phyloP scores from a whole-genome alignment of 2,888 invertebrate genomes.

The Rhyacophila evoluta region DNA sequence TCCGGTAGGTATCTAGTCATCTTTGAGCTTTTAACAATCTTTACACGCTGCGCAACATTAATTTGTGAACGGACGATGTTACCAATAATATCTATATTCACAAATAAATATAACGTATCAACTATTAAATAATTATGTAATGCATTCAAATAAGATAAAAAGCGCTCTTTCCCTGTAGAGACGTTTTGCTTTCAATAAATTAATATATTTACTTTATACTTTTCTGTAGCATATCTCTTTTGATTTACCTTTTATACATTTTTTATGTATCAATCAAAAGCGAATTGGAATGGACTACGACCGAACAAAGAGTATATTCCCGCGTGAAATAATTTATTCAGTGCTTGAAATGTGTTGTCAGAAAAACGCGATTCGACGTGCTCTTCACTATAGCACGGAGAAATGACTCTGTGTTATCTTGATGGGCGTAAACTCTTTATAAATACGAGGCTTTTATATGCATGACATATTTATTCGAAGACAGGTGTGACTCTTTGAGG shows the following conservation, averaged over 20 bases:
- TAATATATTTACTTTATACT: no score
- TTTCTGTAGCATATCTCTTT: no score
- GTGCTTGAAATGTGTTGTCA: constrained; percentile 32
- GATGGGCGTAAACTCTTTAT: background rate
- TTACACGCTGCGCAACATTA: no score
- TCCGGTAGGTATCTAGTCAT: no score
- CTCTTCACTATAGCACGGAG: background rate
- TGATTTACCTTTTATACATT: constrained; percentile 37
- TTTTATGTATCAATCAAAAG: constrained; percentile 47
- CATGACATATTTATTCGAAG: constrained; percentile 33
- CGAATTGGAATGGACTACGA: constrained; percentile 26
- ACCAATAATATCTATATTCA: no score
- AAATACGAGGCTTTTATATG: constrained; percentile 28
- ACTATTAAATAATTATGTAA: no score
- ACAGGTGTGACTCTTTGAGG: constrained; percentile 30
- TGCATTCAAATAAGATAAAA: no score
- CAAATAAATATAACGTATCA: no score
- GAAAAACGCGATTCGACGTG: constrained; percentile 27
- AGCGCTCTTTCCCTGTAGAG: no score
- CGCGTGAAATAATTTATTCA: constrained; percentile 39
- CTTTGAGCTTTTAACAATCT: no score
- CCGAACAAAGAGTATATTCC: constrained; percentile 39
- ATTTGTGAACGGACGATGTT: no score
- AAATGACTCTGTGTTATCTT: background rate
- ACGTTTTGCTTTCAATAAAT: no score